Base-by-base conservation (phyloP, 2,888 invertebrate genomes). In the Elysia crispata region DNA sequence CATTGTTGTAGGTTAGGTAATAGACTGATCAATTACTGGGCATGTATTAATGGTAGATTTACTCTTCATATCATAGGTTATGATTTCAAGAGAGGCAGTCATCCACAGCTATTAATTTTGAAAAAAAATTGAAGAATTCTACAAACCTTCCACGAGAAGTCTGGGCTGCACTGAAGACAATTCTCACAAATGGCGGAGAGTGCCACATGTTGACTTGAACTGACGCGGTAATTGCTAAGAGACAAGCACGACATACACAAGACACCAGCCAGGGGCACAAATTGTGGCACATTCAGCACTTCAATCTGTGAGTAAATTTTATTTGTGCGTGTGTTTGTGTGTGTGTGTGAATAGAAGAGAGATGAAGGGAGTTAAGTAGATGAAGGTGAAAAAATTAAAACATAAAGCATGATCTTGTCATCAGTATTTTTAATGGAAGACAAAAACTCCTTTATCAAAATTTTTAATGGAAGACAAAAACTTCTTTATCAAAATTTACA, bases 201-300 rank as follows among this genome's bases (percentile, higher is more conserved):
- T 1, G 85, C 83, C 11, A 85, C 64, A 76, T 84, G 84, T 23
- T 83, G 84, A 50, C 82, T 84, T 30, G 79, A 62, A 31, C 83
- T 86, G 41, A 87, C 60, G 20, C 76, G 41, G 80, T 84, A 84
- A 49, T 81, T 77, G 8, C 80, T 80, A 1, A 78, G 79, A n/a
- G 85, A 83, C 1, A 28, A 28, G 77, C 88, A 88, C n/a, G 88
- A 88, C 13, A 86, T 66, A 78, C 88, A 89, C 20, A 64, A 76
- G 0, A 88, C 78, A 1, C 77, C 77, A 28, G 86, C 82, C 1
- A 81, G 72, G 8, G 88, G 87, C 11, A 84, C 79, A 25, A 81
- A 72, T 25, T 49, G 23, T 0, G 64, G 18, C 1, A 31, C 66
- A 28, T 82, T 73, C 20, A 28, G 64, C 28, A 87, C 81, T 83